These are phyloP conservation scores for Oophaga sylvatica DNA, from an alignment of 2,797 vertebrate genomes.

Conservation along the genomic window DNA sequence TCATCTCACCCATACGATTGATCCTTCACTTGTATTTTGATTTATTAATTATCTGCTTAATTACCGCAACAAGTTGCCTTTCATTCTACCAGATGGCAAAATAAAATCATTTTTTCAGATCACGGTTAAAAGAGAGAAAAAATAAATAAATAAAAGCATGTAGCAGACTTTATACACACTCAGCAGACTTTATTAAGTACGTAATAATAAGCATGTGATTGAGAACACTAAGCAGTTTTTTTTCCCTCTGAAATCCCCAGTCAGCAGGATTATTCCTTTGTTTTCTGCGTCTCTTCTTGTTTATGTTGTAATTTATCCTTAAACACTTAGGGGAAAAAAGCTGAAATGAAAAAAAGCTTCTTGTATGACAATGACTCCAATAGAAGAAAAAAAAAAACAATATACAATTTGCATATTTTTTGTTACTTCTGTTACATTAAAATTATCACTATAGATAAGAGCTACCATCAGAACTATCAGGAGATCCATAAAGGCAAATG, in stretches of 20 bases:
- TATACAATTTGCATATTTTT: not conserved
- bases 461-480: no score
- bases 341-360: not conserved
- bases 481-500: not conserved
- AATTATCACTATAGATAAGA: not conserved
- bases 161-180: slow-evolving; percentile 13
- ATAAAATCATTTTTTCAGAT: slow-evolving; percentile 29
- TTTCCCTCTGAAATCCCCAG: slow-evolving; percentile 5
- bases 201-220: slow-evolving; percentile 46
- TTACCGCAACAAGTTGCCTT: slow-evolving; percentile 49
- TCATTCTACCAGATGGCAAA: slow-evolving; percentile 48
- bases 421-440: not conserved
- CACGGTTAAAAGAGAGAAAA: slow-evolving; percentile 16
- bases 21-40: slow-evolving; percentile 45
- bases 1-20: slow-evolving; percentile 38
- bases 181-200: slow-evolving; percentile 34
- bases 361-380: not conserved
- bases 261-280: slow-evolving; percentile 33
- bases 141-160: slow-evolving; percentile 3
- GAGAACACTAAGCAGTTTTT: slow-evolving; percentile 34
- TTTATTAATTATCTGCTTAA: slow-evolving; percentile 52
- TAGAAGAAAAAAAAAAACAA: not conserved
- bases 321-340: slow-evolving; percentile 17
- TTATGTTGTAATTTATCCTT: slow-evolving; percentile 22
- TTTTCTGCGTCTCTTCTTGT: slow-evolving; percentile 20